Evolutionary conservation across 2,888 invertebrate genomes (phyloP), one percentile per base, ranked within the genome.

Genomic region (Agrochola circellaris): DNA sequence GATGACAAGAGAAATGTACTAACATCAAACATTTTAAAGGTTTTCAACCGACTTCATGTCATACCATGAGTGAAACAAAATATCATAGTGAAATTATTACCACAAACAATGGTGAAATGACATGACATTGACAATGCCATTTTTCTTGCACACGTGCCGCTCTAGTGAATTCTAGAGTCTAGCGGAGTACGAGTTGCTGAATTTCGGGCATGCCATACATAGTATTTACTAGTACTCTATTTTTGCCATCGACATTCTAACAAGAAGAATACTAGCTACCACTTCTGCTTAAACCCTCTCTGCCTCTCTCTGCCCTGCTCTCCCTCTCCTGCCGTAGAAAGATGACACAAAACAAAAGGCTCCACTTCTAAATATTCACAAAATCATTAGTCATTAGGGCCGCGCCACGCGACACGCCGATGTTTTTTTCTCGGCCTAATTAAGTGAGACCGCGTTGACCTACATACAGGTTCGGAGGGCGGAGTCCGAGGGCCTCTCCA

Each of bases 371-470:
- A 86, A 83, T 62, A 81, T 79, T 61, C 68, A 75, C 54, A 66
- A 77, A 64, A 65, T 85, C 80, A 87, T 87, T 81, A 79, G 80
- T 72, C 80, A 80, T 82, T 76, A 82, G 48, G 45, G n/a, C 23
- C 51, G 26, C 56, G 30, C 58, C 34, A n/a, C 38, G 62, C 51
- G 61, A 54, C 68, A 61, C 60, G 34, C 13, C 13, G 70, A 61
- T 74, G 69, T 74, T 80, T 84, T 89, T 88, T 81, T 83, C 83
- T 84, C 54, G 67, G 81, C 77, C 89, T 87, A 89, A 91, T 90
- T 89, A 89, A 90, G 89, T 89, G 87, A 45, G 85, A 73, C 75
- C 70, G 81, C 85, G 75, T 89, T 91, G 92, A 92, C 93, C 93
- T 90, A 92, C 89, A 87, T 92, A 81, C 77, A 76, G 81, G 82